Percentiles rank a stretch among this genome's conserved stretches.
phyloP scores from a whole-genome alignment of 2,797 vertebrate genomes.

The Peromyscus attwateri region DNA sequence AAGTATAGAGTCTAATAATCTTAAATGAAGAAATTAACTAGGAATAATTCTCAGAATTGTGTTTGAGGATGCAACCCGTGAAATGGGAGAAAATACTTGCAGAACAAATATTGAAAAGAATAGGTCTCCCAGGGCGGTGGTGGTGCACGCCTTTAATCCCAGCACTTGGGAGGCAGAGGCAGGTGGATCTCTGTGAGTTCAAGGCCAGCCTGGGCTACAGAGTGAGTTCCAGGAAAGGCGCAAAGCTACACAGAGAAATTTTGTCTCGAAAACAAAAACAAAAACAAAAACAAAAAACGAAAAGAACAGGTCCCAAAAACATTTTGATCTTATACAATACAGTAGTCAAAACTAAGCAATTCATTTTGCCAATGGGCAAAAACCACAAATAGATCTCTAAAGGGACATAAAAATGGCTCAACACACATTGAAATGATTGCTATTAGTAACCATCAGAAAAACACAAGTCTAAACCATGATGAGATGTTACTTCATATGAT shows the following conservation, averaged over 20 bases:
- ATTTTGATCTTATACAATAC: background rate
- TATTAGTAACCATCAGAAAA: background rate
- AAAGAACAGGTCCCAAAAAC: background rate
- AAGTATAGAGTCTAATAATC: background rate
- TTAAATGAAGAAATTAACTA: background rate
- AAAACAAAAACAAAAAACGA: no score
- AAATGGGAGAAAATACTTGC: background rate
- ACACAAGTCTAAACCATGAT: background rate
- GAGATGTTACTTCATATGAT: background rate
- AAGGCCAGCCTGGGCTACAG: no score
- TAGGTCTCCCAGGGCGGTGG: background rate
- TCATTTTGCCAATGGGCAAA: background rate
- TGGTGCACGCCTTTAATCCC: no score
- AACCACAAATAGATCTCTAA: background rate
- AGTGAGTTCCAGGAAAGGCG: no score
- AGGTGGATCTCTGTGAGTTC: no score
- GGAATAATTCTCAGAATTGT: background rate
- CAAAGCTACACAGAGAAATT: no score
- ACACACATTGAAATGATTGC: background rate
- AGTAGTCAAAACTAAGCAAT: background rate
- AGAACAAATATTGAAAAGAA: background rate
- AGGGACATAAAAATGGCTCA: background rate
- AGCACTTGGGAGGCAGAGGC: no score
- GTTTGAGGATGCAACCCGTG: background rate
- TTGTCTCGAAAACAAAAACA: no score